Evolutionary conservation across 2,113 vertebrate genomes (phyloP), one percentile per base, ranked within the genome.

Genomic region (Taxidea taxus): DNA sequence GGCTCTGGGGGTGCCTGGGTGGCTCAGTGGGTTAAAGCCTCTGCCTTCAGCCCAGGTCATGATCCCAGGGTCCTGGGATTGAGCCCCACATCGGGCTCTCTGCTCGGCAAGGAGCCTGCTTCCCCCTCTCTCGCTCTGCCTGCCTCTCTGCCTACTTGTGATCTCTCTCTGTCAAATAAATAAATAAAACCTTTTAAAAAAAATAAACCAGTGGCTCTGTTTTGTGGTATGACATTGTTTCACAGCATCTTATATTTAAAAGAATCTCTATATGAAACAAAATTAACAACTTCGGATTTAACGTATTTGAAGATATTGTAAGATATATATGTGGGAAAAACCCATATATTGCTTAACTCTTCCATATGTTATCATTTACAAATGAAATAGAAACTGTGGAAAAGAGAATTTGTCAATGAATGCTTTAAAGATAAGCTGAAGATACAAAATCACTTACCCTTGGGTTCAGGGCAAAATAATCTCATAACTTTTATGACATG

Each of bases 341-440:
- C 5, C 4, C 4, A 37, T 92, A 44, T 51, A 47, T 68, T 87
- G 14, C 21, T 81, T 54, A 62, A 58, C 21, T 91, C 66, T 96
- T 74, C 18, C 7, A n/a, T 58, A 54, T 23, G 29, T 49, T 81
- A 90, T n/a, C 72, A 74, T 21, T 85, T 29, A 68, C 60, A 27
- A 86, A 37, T 87, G 37, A 75, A 51, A 58, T 58, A 54, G 34
- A 70, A 51, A 78, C 47, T 44, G 16, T 56, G 42, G 42, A 90
- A 89, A 94, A 64, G 37, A 91, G 37, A 96, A 96, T 88, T 21
- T 95, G 58, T 86, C 44, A 54, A 10, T 84, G 68, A 90, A 83
- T 66, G 14, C 49, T 25, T 75, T 60, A 39, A 82, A 89, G 31
- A 66, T 27, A 93, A 91, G 14, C 12, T 81, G 31, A 88, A 34